phyloP scores from a whole-genome alignment of 2,113 vertebrate species.

The Pyxicephalus adspersus region DNA sequence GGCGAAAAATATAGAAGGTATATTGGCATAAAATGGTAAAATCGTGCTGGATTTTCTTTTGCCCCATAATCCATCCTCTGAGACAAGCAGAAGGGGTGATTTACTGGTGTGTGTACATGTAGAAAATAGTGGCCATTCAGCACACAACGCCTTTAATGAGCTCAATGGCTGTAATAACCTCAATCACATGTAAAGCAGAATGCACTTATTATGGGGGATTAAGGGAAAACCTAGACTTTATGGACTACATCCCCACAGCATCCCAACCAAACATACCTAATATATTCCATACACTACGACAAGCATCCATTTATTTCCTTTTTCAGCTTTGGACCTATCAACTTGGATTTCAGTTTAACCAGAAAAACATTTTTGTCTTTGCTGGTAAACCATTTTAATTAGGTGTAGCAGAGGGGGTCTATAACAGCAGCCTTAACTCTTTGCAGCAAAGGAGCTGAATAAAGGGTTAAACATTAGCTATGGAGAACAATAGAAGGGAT shows the following conservation, averaged over 20 bases:
- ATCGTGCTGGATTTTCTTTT: slow-evolving; percentile 5
- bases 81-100: slow-evolving; percentile 31
- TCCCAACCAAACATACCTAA: slow-evolving; percentile 52
- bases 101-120: slow-evolving; percentile 21
- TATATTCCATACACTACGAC: slow-evolving; percentile 50
- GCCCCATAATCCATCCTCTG: slow-evolving; percentile 22
- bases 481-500: slow-evolving; percentile 18
- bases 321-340: slow-evolving; percentile 43
- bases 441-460: not conserved
- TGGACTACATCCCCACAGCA: slow-evolving; percentile 51
- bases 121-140: slow-evolving; percentile 30
- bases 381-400: slow-evolving; percentile 36
- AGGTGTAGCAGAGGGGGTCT: slow-evolving; percentile 31
- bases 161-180: slow-evolving; percentile 47
- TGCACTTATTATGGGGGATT: slow-evolving; percentile 52
- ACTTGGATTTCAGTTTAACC: slow-evolving; percentile 46
- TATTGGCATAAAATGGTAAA: not conserved
- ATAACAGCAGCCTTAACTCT: slow-evolving; percentile 12
- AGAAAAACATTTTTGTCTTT: slow-evolving; percentile 29
- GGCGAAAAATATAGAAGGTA: not conserved
- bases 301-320: slow-evolving; percentile 53
- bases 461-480: not conserved
- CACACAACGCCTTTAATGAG: slow-evolving; percentile 32
- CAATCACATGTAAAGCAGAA: slow-evolving; percentile 55
- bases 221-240: slow-evolving; percentile 43